Evolutionary conservation across 2,888 invertebrate species (phyloP), one percentile per base, ranked within the genome.

Genomic region (Chironomus tentans): DNA sequence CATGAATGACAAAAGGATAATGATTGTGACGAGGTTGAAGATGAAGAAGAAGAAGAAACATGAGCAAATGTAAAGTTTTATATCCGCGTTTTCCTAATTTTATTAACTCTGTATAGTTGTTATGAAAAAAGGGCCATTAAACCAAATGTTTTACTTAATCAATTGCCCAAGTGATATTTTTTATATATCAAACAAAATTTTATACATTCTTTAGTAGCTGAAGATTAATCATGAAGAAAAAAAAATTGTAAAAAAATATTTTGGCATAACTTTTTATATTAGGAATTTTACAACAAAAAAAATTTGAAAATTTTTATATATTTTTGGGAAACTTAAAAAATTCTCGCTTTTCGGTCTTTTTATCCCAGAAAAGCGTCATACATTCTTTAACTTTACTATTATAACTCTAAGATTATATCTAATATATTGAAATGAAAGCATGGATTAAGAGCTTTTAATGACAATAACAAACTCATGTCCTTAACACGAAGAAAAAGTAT

Each of bases 1-100:
- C 92, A 92, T 83, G 93, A 92, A 86, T 89, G 87, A 86, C 86
- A 75, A 65, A 74, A 74, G 38, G 18, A 65, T 24, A 22, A 65
- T 24, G 38, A 38, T 38, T 38, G 38, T 24, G 24, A 24, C 13
- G 65, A 65, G 65, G 62, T 21, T 22, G 18, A 7, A 62, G 21
- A 61, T 46, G 38, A 68, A 2, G 21, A 18, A 24, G 22, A 28
- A 28, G 21, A 74, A 10, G 62, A 47, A 56, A n/a, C 24, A 50
- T 62, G 18, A 21, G 13, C 28, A 38, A 28, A 70, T n/a, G 24
- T n/a, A 46, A 69, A 69, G 12, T n/a, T 62, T 61, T 38, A n/a
- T 12, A 12, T 21, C 70, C 38, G 10, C 38, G 38, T 38, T 38
- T 38, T 38, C 38, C 38, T 38, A 38, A 38, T 38, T 38, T 38